Evolutionary conservation across 2,113 vertebrate genomes (phyloP), one percentile per base, ranked within the genome.

Genomic region (Mormoops blainvillei): DNA sequence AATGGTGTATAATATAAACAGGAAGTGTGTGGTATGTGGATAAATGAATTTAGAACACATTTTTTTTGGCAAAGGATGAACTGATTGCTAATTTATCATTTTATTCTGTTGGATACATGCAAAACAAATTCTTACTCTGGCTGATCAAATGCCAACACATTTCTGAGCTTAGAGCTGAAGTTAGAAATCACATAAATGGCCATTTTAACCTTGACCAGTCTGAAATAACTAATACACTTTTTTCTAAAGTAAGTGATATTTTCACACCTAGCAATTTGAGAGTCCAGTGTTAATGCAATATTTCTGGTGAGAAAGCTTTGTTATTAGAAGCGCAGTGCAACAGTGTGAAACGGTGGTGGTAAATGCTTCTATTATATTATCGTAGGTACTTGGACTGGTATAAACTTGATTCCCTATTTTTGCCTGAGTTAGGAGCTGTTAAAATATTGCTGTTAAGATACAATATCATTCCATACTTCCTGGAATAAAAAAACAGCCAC

Each of bases 181-280:
- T 80, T 87, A 91, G 92, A 95, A 94, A 92, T 78, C 94, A 82
- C 63, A 78, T 63, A 82, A 94, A 86, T 89, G 77, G 36, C 48
- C 67, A 89, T 95, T 91, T 96, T 85, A 94, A 96, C 67, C 67
- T 94, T 96, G 86, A 63, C 63, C 52, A 84, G 58, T 36, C 52
- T 97, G 82, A 94, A 95, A 89, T 90, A 95, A 83, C 58, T 19
- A 68, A 82, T 63, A 94, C 12, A 61, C 31, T 74, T 88, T 58
- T 58, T 73, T 73, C 33, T 48, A 38, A 80, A 91, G 52, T 82
- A 87, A 95, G 54, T 71, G 43, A 96, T 93, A 92, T 97, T n/a
- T 96, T 92, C 63, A 89, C 36, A 94, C 28, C 24, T 89, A 74
- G 24, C 24, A 65, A 74, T 87, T 92, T 91, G 54, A 92, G 56